Evolutionary conservation across 2,888 invertebrate genomes (phyloP), one percentile per base, ranked within the genome.

Genomic region (Hedychridium roseum): DNA sequence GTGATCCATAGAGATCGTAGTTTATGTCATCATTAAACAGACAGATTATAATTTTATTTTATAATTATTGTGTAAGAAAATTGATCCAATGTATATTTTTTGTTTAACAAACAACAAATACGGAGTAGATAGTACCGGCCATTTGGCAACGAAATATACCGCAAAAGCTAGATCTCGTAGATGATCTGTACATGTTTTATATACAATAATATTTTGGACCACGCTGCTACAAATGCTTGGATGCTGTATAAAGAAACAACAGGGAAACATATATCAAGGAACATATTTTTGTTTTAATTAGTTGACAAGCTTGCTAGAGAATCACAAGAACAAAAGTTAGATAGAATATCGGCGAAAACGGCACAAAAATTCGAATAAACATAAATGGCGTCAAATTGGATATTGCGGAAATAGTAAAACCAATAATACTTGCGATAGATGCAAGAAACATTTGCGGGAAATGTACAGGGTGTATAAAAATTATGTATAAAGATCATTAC

Each of bases 111-210:
- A n/a, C n/a, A n/a, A n/a, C n/a, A 58, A 61, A 41, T 60, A 50
- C 53, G 60, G 58, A 11, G 60, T 62, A 15, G 57, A 59, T 52
- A 30, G 65, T 28, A 46, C 55, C 4, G 62, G 66, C 49, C 65
- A 70, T 60, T 68, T 70, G 62, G 63, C 64, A 18, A 50, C 62
- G 48, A 67, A 66, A 58, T 67, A 64, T 57, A 64, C 50, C 6
- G 55, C 56, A 16, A 67, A 68, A 60, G 50, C 57, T 26, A 52
- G 50, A 34, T 63, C 56, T 36, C 31, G 57, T 12, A 56, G 52
- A 48, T 57, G 56, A n/a, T n/a, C n/a, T n/a, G n/a, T n/a, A n/a
- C n/a, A n/a, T n/a, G n/a, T n/a, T n/a, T n/a, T n/a, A n/a, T n/a
- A n/a, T n/a, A n/a, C n/a, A n/a, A n/a, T n/a, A 62, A 62, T 47